Percentiles rank a stretch among this genome's conserved stretches.
phyloP scores from a whole-genome alignment of 2,888 invertebrate genomes.

The Sialis lutaria region DNA sequence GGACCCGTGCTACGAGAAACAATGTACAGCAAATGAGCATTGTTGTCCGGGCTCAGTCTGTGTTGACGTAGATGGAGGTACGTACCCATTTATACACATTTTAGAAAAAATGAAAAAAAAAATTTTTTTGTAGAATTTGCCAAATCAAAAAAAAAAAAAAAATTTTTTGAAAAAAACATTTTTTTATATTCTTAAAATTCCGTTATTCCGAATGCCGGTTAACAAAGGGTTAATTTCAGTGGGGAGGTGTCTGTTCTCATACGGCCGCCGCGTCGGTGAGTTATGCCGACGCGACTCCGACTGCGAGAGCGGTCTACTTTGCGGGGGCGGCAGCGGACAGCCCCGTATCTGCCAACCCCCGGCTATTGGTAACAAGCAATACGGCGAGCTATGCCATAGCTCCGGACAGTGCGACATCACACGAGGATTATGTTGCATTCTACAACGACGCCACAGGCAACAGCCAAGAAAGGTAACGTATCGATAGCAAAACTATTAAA shows the following conservation, averaged over 20 bases:
- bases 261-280: slow-evolving; percentile 65
- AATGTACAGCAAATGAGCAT: slow-evolving; percentile 61
- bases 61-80: slow-evolving; percentile 45
- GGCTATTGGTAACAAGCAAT: slow-evolving; percentile 58
- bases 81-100: too few relatives aligned
- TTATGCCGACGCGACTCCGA: slow-evolving; percentile 69
- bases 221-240: slow-evolving; percentile 11
- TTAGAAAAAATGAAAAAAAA: too few relatives aligned
- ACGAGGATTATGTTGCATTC: slow-evolving; percentile 72
- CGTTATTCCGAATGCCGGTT: too few relatives aligned
- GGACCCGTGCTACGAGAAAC: slow-evolving; percentile 60
- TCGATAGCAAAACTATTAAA: too few relatives aligned
- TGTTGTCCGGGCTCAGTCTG: slow-evolving; percentile 73
- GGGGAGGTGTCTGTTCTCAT: slow-evolving; percentile 48
- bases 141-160: too few relatives aligned
- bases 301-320: slow-evolving; percentile 68
- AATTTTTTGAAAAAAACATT: too few relatives aligned
- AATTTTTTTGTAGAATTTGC: too few relatives aligned
- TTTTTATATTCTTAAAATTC: too few relatives aligned
- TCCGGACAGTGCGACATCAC: slow-evolving; percentile 75
- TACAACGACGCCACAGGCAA: slow-evolving; percentile 72
- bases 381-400: slow-evolving; percentile 66
- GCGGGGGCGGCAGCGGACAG: slow-evolving; percentile 44
- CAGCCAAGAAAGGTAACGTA: slow-evolving; percentile 70
- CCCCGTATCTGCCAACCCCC: slow-evolving; percentile 65